A percentile compares a stretch with the other conserved stretches of the same genome.
These are phyloP conservation scores for Corydoras maculifer DNA, from an alignment of 2,113 vertebrate genomes.

Conservation along the genomic window DNA sequence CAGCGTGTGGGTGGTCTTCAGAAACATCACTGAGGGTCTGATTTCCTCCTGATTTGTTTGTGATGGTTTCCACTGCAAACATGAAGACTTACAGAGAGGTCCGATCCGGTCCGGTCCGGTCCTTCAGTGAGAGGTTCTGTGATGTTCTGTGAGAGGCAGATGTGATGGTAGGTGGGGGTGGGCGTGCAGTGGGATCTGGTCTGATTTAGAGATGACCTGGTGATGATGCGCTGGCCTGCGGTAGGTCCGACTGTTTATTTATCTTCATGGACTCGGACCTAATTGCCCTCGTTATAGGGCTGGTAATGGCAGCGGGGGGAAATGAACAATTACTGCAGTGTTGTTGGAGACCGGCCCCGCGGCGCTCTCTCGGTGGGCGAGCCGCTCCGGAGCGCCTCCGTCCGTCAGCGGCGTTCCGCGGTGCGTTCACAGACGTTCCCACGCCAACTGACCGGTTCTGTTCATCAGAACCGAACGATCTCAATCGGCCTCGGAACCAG, in stretches of 20 bases:
- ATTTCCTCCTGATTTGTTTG: constrained; percentile 64
- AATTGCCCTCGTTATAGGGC: constrained; percentile 72
- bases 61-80: constrained; percentile 61
- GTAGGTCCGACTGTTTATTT: constrained; percentile 71
- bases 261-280: constrained; percentile 55
- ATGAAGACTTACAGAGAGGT: constrained; percentile 51
- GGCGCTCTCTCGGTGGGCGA: constrained; percentile 41
- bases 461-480: too few species aligned
- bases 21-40: constrained; percentile 45
- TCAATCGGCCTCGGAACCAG: too few species aligned
- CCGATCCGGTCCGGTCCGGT: too few species aligned
- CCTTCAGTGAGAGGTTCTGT: too few species aligned
- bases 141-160: too few species aligned
- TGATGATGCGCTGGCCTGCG: constrained; percentile 52
- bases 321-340: constrained; percentile 71
- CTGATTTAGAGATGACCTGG: constrained; percentile 46
- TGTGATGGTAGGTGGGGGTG: too few species aligned
- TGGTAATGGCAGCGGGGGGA: constrained; percentile 68
- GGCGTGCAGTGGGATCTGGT: constrained; percentile 13
- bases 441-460: too few species aligned
- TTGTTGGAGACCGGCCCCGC: constrained; percentile 53
- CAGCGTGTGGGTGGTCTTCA: constrained; percentile 66
- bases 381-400: neutral
- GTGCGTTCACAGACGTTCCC: too few species aligned
- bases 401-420: too few species aligned